These are phyloP conservation scores for Heliconius hewitsoni DNA, from an alignment of 1,140 invertebrate genomes.

Conservation along the genomic window DNA sequence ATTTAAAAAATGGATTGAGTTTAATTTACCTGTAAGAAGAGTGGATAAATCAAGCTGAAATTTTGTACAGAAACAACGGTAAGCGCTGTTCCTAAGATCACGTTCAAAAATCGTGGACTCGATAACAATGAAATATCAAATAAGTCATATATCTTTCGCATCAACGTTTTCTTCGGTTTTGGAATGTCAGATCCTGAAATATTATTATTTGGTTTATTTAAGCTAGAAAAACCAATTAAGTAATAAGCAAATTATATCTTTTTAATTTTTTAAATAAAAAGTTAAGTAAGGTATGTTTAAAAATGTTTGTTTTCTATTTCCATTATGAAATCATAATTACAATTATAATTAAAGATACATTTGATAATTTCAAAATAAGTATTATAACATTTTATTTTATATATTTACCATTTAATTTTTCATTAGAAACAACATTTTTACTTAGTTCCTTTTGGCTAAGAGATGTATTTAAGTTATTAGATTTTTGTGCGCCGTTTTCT, in stretches of 20 bases:
- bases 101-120: constrained; percentile 83
- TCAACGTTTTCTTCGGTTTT: constrained; percentile 48
- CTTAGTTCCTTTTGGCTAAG: constrained; percentile 55
- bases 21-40: constrained; percentile 82
- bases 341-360: not conserved
- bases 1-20: not conserved
- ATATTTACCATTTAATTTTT: constrained; percentile 53
- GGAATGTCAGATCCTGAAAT: constrained; percentile 51
- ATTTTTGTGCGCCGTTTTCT: constrained; percentile 46
- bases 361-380: constrained; percentile 3
- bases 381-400: not conserved
- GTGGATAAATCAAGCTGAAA: constrained; percentile 86
- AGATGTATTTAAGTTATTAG: constrained; percentile 40
- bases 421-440: constrained; percentile 39
- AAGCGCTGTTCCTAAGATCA: constrained; percentile 84
- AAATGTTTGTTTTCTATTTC: too few species aligned
- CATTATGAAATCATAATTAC: not conserved
- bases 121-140: constrained; percentile 84
- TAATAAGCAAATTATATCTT: too few species aligned
- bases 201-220: constrained; percentile 7
- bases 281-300: too few species aligned
- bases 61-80: constrained; percentile 86
- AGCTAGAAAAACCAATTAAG: too few species aligned
- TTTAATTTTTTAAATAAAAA: too few species aligned
- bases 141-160: constrained; percentile 74